phyloP scores from a whole-genome alignment of 2,797 vertebrate genomes.

The Toxotes lorentzi region DNA sequence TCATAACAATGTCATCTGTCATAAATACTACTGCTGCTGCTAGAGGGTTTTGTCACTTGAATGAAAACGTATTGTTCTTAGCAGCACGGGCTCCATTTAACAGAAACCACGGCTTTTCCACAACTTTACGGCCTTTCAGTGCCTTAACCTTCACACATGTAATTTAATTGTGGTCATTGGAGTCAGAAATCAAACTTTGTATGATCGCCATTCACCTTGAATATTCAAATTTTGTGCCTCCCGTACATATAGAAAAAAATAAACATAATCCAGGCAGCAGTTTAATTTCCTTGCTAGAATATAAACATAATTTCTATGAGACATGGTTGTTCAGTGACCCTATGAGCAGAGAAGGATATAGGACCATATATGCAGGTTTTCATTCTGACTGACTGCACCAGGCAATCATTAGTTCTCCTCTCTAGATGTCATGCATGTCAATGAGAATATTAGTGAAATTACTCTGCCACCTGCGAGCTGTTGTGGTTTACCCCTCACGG shows the following conservation, averaged over 20 bases:
- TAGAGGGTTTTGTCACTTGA: background rate
- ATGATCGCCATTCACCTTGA: background rate
- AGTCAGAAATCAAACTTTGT: background rate
- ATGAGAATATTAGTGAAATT: background rate
- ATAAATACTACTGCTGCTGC: background rate
- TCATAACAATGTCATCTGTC: background rate
- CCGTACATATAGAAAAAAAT: background rate
- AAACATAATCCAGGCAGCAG: background rate
- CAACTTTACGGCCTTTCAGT: no score
- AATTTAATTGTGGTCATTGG: background rate
- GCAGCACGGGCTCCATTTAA: background rate
- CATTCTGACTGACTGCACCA: constrained; percentile 15
- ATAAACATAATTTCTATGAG: background rate
- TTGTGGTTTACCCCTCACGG: background rate
- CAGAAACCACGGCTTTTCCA: no score
- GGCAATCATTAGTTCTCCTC: background rate
- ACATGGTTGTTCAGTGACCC: background rate
- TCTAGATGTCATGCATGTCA: background rate
- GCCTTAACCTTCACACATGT: no score
- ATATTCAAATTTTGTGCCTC: no score
- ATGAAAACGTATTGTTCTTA: no score
- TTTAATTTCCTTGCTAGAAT: background rate
- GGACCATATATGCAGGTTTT: background rate
- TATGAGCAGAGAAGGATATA: background rate
- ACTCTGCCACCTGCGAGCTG: constrained; percentile 9